Evolutionary conservation across 2,113 vertebrate genomes (phyloP), one percentile per base, ranked within the genome.

Genomic region (Helogale parvula): DNA sequence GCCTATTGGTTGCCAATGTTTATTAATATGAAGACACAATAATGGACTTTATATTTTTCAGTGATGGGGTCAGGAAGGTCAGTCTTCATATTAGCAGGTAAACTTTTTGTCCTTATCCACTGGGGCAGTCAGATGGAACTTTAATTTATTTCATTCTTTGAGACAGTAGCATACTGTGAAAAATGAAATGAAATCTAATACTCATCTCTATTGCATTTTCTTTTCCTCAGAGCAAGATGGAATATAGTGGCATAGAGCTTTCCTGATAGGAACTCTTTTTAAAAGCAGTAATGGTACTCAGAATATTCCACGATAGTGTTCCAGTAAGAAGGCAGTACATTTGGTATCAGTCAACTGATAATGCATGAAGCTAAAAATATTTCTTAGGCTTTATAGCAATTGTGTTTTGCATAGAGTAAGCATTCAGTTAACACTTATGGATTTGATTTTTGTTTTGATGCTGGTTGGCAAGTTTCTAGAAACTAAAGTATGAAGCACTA

Each of bases 351-450:
- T 81, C 80, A 91, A 66, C 71, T 52, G 81, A 82, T 82, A 94
- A 95, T 72, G 66, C 57, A 27, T 57, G 33, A 85, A 97, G 88
- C 96, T 97, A 91, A 97, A 97, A 94, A 66, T 95, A 93, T 71
- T 94, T 95, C 35, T 50, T 81, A 41, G 13, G 33, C 54, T 85
- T 81, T 81, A 88, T 7, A 74, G 84, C 45, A 88, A 65, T 74
- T 72, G 31, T n/a, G 47, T 81, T 11, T 47, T 68, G 4, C 33
- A 68, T 29, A 54, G 41, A 71, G 57, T 85, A 94, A 96, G 65
- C 80, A 81, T 76, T 94, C 33, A 38, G 15, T 72, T 87, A 80
- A 88, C 92, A 84, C 52, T 86, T 97, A 68, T 2, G 7, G 84
- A 80, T 94, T 92, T 93, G 31, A 86, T 88, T 97, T 94, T 96